Conservation (phyloP, 2,888 invertebrate species). For the Caenorhabditis panamensis region DNA sequence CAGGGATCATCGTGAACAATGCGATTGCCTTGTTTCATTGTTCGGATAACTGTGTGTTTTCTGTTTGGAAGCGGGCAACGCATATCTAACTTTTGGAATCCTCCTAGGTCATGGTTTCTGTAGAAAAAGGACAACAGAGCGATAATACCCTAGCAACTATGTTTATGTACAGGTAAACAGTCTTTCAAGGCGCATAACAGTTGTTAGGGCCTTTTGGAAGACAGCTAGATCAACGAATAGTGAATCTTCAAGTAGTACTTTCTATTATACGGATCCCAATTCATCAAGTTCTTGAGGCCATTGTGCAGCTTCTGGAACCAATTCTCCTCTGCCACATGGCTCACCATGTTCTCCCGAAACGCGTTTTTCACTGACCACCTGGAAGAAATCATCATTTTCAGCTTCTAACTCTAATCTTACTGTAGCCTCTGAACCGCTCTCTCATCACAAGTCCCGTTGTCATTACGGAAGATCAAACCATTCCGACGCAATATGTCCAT, state of each 20-base stretch:
- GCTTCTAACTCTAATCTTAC: background rate
- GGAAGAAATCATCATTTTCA: background rate
- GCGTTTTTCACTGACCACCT: background rate
- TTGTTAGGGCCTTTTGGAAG: too few relatives aligned
- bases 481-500: slow-evolving; percentile 35
- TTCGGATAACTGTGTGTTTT: too few relatives aligned
- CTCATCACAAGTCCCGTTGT: slow-evolving; percentile 35
- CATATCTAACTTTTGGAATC: too few relatives aligned
- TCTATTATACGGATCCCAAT: background rate
- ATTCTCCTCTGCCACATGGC: background rate
- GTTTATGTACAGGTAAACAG: too few relatives aligned
- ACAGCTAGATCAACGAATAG: background rate
- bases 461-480: slow-evolving; percentile 27
- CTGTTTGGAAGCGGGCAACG: too few relatives aligned
- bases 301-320: background rate
- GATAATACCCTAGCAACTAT: too few relatives aligned
- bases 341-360: background rate
- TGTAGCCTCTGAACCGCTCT: slow-evolving; percentile 14
- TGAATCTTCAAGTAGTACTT: background rate
- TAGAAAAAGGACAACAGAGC: too few relatives aligned
- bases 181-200: too few relatives aligned
- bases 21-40: too few relatives aligned
- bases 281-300: background rate
- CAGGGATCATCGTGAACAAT: too few relatives aligned
- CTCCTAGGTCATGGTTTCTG: too few relatives aligned